These are phyloP conservation scores for Pogonomyrmex barbatus DNA, from an alignment of 1,140 invertebrate species.

Conservation along the genomic window DNA sequence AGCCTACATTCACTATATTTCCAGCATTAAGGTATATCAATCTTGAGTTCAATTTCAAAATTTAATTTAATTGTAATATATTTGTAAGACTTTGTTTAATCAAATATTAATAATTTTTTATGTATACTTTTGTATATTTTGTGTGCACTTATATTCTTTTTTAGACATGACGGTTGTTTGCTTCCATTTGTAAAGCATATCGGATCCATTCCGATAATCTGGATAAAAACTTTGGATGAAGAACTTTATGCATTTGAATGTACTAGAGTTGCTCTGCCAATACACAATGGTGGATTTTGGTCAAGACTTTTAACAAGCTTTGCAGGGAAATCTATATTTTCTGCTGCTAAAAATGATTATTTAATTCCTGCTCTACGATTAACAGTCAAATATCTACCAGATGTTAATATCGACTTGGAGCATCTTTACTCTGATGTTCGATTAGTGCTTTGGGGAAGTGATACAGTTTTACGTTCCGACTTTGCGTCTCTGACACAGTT, in stretches of 20 bases:
- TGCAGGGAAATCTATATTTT: slow-evolving; percentile 75
- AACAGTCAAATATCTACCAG: slow-evolving; percentile 70
- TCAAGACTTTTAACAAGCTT: slow-evolving; percentile 77
- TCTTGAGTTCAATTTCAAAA: background rate
- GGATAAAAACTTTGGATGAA: slow-evolving; percentile 80
- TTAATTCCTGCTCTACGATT: slow-evolving; percentile 75
- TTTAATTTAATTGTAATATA: background rate
- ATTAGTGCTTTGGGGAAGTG: slow-evolving; percentile 82
- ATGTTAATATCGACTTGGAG: slow-evolving; percentile 72
- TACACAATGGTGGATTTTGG: slow-evolving; percentile 78
- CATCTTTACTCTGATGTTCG: slow-evolving; percentile 81
- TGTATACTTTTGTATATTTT: slow-evolving; percentile 3
- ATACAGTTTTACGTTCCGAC: slow-evolving; percentile 80
- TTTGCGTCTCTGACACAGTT: slow-evolving; percentile 80
- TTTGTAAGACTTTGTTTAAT: background rate
- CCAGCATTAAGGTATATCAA: slow-evolving; percentile 80
- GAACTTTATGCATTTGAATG: slow-evolving; percentile 82
- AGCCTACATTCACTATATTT: slow-evolving; percentile 82
- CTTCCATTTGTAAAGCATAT: slow-evolving; percentile 80
- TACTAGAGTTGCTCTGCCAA: slow-evolving; percentile 80
- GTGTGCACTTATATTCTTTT: slow-evolving; percentile 24
- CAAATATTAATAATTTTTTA: background rate
- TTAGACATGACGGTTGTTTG: slow-evolving; percentile 83
- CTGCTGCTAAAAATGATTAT: slow-evolving; percentile 77
- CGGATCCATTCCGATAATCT: slow-evolving; percentile 82